A percentile compares a stretch with the other conserved stretches of the same genome.
Conservation (phyloP, 2,888 invertebrate genomes). For the Agapostemon virescens region DNA sequence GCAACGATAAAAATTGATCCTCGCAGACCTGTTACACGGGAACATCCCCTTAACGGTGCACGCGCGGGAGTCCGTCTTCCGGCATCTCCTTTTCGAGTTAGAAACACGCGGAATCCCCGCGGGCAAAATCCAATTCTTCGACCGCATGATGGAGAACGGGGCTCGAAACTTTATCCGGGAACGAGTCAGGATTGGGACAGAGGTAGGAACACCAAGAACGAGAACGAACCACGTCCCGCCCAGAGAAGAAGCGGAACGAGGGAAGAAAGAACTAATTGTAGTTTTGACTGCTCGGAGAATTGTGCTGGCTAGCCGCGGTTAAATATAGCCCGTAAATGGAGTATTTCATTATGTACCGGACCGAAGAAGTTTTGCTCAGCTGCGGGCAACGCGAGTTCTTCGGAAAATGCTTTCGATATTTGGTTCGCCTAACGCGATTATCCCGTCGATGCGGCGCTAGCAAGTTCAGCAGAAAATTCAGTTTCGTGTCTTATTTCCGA, state of each 20-base stretch:
- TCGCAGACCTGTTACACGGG: too few relatives aligned
- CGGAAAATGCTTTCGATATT: slow-evolving; percentile 10
- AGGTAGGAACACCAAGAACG: neutral
- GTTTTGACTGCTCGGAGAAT: slow-evolving; percentile 59
- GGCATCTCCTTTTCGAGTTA: slow-evolving; percentile 25
- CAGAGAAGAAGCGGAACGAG: slow-evolving; percentile 7
- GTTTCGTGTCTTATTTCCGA: neutral
- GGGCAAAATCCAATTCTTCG: slow-evolving; percentile 48
- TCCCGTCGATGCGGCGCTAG: neutral
- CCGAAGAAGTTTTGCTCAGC: slow-evolving; percentile 45
- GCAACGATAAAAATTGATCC: too few relatives aligned
- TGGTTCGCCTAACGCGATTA: slow-evolving; percentile 1
- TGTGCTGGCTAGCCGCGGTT: slow-evolving; percentile 45
- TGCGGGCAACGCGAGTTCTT: slow-evolving; percentile 15
- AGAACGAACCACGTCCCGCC: neutral
- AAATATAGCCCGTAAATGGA: slow-evolving; percentile 65
- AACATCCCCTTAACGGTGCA: too few relatives aligned
- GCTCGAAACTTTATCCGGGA: slow-evolving; percentile 33
- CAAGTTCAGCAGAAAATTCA: neutral
- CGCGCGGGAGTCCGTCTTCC: slow-evolving; percentile 11
- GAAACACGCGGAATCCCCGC: slow-evolving; percentile 44
- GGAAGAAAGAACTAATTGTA: slow-evolving; percentile 62
- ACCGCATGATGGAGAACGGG: slow-evolving; percentile 12
- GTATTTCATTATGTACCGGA: slow-evolving; percentile 59
- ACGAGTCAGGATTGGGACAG: neutral